Conservation (phyloP, 92 coral and sea anemone genomes). For the Phymanthus crucifer region DNA sequence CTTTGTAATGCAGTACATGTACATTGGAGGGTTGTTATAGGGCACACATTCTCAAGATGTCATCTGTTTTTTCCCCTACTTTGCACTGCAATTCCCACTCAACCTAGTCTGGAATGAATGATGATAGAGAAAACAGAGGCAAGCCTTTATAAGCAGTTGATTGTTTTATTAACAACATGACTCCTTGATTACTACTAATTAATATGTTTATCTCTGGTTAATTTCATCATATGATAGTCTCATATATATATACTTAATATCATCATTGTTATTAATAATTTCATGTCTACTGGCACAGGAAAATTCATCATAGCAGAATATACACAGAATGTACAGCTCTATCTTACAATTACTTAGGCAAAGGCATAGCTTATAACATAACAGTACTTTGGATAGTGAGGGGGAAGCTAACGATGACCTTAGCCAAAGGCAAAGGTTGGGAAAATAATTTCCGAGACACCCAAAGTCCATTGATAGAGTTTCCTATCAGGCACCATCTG, state of each 20-base stretch:
- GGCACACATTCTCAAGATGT: too few relatives aligned
- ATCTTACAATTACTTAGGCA: slow-evolving; percentile 43
- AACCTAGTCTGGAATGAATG: too few relatives aligned
- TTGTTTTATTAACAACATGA: slow-evolving; percentile 41
- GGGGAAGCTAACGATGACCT: neutral
- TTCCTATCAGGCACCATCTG: slow-evolving; percentile 18
- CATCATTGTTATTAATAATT: slow-evolving; percentile 15
- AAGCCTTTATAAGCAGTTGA: slow-evolving; percentile 17
- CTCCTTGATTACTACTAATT: slow-evolving; percentile 18
- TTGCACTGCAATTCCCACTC: too few relatives aligned
- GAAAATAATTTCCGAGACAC: neutral
- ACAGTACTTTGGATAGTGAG: neutral
- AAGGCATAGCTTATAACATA: slow-evolving; percentile 14
- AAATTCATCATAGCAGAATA: slow-evolving; percentile 34
- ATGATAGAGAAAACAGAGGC: slow-evolving; percentile 7
- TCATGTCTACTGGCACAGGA: slow-evolving; percentile 25
- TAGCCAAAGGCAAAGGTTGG: too few relatives aligned
- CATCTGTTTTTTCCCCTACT: too few relatives aligned
- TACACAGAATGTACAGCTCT: slow-evolving; percentile 59
- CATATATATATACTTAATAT: slow-evolving; percentile 17
- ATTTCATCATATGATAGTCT: slow-evolving; percentile 25
- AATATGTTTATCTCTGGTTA: slow-evolving; percentile 23
- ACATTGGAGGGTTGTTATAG: too few relatives aligned
- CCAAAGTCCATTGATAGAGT: neutral
- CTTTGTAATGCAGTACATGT: too few relatives aligned